Evolutionary conservation across 2,888 invertebrate species (phyloP).

Genomic region (Yponomeuta evonymella): DNA sequence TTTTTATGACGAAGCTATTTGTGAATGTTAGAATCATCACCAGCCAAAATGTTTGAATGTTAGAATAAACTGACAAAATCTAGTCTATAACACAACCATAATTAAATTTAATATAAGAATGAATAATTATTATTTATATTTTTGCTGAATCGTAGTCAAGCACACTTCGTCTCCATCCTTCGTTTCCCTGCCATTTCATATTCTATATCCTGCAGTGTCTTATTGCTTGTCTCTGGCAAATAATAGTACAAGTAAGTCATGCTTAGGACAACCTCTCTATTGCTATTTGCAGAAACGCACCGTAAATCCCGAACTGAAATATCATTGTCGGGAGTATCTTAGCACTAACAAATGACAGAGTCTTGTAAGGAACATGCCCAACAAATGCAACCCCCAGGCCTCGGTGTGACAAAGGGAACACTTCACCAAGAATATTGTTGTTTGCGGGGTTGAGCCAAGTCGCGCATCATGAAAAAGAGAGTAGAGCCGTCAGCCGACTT

Average conservation of each 20-base stretch:
- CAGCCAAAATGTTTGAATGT: too few relatives aligned
- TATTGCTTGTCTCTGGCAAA: background rate
- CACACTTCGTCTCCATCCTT: too few relatives aligned
- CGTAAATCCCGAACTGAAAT: background rate
- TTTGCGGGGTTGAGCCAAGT: background rate
- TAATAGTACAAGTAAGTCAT: conserved; percentile 3
- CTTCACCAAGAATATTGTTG: background rate
- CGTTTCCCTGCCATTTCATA: background rate
- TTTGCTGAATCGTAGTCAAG: too few relatives aligned
- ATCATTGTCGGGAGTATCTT: background rate
- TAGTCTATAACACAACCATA: too few relatives aligned
- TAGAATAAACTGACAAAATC: too few relatives aligned
- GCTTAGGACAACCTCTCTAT: background rate
- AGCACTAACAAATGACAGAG: background rate
- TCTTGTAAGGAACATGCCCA: background rate
- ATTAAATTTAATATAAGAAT: too few relatives aligned
- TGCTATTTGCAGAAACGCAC: background rate
- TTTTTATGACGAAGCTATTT: too few relatives aligned
- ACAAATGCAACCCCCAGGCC: background rate
- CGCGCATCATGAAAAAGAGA: background rate
- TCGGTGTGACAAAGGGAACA: conserved; percentile 6
- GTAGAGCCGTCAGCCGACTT: too few relatives aligned
- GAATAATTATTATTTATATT: too few relatives aligned
- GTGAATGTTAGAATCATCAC: too few relatives aligned
- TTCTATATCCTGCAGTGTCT: conserved; percentile 2